phyloP scores from a whole-genome alignment of 2,888 invertebrate genomes.

The Drosophila prostipennis region DNA sequence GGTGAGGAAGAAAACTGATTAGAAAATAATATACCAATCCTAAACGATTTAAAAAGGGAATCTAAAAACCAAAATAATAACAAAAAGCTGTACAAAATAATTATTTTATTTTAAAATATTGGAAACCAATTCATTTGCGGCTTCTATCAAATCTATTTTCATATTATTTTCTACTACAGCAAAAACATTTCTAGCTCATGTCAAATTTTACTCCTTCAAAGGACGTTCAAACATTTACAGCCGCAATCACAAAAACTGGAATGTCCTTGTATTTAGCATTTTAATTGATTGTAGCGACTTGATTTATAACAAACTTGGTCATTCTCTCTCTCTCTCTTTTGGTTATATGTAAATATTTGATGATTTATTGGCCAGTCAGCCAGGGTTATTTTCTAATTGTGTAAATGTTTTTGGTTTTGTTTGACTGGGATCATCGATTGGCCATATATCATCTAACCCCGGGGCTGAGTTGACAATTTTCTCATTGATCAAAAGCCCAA shows the following conservation, averaged over 20 bases:
- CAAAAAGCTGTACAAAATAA: too few relatives aligned
- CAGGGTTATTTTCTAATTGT: constrained; percentile 56
- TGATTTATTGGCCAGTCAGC: constrained; percentile 36
- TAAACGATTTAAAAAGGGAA: not conserved
- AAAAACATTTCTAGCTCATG: constrained; percentile 6
- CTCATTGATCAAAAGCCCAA: constrained; percentile 36
- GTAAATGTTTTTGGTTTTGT: constrained; percentile 37
- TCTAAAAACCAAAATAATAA: not conserved
- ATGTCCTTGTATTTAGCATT: constrained; percentile 19
- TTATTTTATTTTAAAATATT: too few relatives aligned
- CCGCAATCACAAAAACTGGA: constrained; percentile 9
- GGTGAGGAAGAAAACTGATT: not conserved
- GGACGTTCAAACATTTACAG: not conserved
- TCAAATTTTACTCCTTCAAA: constrained; percentile 7
- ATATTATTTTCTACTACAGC: not conserved
- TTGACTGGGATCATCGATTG: constrained; percentile 43
- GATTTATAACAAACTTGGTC: constrained; percentile 21
- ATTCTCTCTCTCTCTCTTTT: not conserved
- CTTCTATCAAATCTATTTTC: not conserved
- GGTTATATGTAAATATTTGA: constrained; percentile 24
- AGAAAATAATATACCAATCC: not conserved
- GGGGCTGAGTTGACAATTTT: constrained; percentile 17
- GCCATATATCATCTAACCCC: constrained; percentile 42
- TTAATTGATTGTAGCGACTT: constrained; percentile 32
- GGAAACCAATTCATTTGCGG: not conserved